Evolutionary conservation across 2,888 invertebrate genomes (phyloP), one percentile per base, ranked within the genome.

Genomic region (Agrotis ipsilon): DNA sequence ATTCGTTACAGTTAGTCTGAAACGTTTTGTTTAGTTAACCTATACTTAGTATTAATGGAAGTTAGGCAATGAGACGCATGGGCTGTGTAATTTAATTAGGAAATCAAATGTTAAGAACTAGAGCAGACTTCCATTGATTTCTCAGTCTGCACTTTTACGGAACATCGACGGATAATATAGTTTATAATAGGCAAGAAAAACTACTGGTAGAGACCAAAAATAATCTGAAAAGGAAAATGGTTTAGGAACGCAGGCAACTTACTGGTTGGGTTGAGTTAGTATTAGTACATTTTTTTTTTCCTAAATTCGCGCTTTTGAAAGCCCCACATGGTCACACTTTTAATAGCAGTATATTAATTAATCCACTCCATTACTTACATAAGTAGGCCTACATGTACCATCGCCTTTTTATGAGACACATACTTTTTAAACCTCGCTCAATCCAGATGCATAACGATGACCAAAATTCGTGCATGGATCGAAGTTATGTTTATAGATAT

Each of bases 1-100:
- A 32, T 32, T 73, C 61, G 49, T 55, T 48, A 51, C 58, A 75
- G 21, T 65, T 51, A 24, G 19, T 48, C 51, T 32, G 43, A 39
- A 14, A 55, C 27, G 39, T 75, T 62, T 73, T 68, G 61, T 73
- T 79, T 58, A 60, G n/a, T 64, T 16, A 14, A 62, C 11, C 18
- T 5, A 43, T 24, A 32, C 43, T 57, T 74, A 60, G 5, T 48
- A 14, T 11, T 45, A 57, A 48, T 74, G 19, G 60, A 55, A 27
- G 43, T 74, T 68, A 45, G 0, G 62, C 19, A 79, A 77, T 24
- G 21, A 48, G 51, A 45, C 45, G 27, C 19, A 49, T 66, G 45
- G 18, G 21, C 48, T 9, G 72, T 45, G 45, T 70, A 48, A 77
- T 57, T 72, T 49, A 27, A 65, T 66, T 51, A 75, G 13, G 24